phyloP scores from a whole-genome alignment of 1,140 invertebrate genomes.

The Hylyphantes graminicola region DNA sequence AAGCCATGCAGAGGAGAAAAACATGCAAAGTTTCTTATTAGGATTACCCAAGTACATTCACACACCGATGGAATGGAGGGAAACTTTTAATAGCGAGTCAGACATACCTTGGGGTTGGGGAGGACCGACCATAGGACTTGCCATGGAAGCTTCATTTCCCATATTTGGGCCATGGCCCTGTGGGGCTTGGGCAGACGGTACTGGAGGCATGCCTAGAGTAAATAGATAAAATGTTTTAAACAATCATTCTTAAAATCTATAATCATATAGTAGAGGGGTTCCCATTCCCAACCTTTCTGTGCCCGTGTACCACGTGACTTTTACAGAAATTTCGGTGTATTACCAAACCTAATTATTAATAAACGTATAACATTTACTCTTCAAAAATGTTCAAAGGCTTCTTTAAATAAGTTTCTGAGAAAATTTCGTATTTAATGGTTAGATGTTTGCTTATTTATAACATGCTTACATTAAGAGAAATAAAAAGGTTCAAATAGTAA shows the following conservation, averaged over 20 bases:
- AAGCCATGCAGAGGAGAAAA: conserved; percentile 2
- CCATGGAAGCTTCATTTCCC: conserved; percentile 41
- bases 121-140: conserved; percentile 43
- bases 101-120: conserved; percentile 50
- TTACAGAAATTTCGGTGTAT: too few relatives aligned
- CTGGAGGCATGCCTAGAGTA: conserved; percentile 43
- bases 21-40: conserved; percentile 3
- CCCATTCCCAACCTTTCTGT: too few relatives aligned
- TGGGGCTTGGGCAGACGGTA: conserved; percentile 35
- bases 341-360: too few relatives aligned
- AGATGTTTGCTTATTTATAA: too few relatives aligned
- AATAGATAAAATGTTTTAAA: not conserved
- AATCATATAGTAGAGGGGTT: not conserved
- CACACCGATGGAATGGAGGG: not conserved
- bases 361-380: too few relatives aligned
- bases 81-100: not conserved
- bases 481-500: too few relatives aligned
- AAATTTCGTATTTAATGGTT: too few relatives aligned
- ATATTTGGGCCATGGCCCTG: conserved; percentile 35
- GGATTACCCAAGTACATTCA: not conserved
- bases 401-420: too few relatives aligned
- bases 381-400: too few relatives aligned
- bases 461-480: too few relatives aligned
- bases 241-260: not conserved
- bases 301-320: too few relatives aligned